Evolutionary conservation across 2,797 vertebrate species (phyloP).

Genomic region (Chelon labrosus): DNA sequence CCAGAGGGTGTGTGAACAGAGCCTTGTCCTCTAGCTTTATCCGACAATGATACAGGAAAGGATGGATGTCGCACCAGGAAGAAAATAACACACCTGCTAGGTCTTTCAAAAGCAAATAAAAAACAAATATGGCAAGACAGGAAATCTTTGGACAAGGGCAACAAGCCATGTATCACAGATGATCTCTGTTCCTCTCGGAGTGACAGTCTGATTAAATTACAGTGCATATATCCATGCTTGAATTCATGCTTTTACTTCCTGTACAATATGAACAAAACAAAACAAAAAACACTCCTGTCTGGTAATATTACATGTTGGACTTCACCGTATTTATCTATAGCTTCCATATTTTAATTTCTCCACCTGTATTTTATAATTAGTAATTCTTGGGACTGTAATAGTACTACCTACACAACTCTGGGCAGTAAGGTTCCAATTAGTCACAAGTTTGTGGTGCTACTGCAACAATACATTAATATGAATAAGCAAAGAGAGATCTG

Average conservation of each 20-base stretch:
- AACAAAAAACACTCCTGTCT: background rate
- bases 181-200: slow-evolving; percentile 7
- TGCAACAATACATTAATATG: background rate
- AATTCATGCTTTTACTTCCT: slow-evolving; percentile 32
- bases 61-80: slow-evolving; percentile 53
- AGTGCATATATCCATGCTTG: background rate
- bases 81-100: slow-evolving; percentile 58
- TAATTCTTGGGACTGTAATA: background rate
- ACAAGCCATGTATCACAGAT: slow-evolving; percentile 14
- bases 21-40: slow-evolving; percentile 57
- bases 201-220: slow-evolving; percentile 26
- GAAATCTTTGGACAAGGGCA: slow-evolving; percentile 23
- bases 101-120: slow-evolving; percentile 36
- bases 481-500: background rate
- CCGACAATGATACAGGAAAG: slow-evolving; percentile 60
- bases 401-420: background rate
- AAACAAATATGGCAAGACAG: slow-evolving; percentile 42
- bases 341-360: slow-evolving; percentile 3
- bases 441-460: background rate
- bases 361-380: slow-evolving; percentile 4
- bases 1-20: slow-evolving; percentile 59
- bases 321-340: slow-evolving; percentile 7
- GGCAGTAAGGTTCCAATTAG: background rate
- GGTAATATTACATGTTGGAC: background rate
- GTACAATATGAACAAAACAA: background rate